phyloP scores from a whole-genome alignment of 2,888 invertebrate species.

The Deilephila elpenor region DNA sequence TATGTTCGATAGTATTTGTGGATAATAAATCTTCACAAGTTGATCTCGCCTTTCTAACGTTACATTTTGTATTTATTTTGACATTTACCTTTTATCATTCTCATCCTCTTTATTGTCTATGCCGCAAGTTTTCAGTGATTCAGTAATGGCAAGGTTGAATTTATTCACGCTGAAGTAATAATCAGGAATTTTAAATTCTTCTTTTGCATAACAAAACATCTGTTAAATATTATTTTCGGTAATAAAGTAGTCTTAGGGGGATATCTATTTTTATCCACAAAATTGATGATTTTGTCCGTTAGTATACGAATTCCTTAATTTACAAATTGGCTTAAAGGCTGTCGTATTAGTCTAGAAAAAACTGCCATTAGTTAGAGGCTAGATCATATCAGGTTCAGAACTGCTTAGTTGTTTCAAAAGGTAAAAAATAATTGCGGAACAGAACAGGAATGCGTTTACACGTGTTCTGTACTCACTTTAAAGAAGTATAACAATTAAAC shows the following conservation, averaged over 20 bases:
- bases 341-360: too few relatives aligned
- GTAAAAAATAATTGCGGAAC: too few relatives aligned
- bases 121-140: neutral
- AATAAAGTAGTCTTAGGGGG: neutral
- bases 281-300: too few relatives aligned
- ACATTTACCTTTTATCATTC: neutral
- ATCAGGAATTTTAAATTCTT: neutral
- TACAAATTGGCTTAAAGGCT: too few relatives aligned
- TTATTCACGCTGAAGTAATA: neutral
- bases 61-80: neutral
- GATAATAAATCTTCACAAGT: conserved; percentile 9
- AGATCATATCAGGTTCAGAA: too few relatives aligned
- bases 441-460: too few relatives aligned
- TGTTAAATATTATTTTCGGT: neutral
- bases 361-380: too few relatives aligned
- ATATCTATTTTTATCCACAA: neutral
- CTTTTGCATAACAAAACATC: neutral
- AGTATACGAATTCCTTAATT: too few relatives aligned
- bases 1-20: conserved; percentile 10
- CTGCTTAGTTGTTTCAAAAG: too few relatives aligned
- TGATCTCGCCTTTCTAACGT: neutral
- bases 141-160: neutral
- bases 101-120: neutral
- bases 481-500: too few relatives aligned
- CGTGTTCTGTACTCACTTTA: too few relatives aligned